Percentiles rank a stretch among this genome's conserved stretches.
Conservation (phyloP, 2,113 vertebrate species). For the Cavia aperea region DNA sequence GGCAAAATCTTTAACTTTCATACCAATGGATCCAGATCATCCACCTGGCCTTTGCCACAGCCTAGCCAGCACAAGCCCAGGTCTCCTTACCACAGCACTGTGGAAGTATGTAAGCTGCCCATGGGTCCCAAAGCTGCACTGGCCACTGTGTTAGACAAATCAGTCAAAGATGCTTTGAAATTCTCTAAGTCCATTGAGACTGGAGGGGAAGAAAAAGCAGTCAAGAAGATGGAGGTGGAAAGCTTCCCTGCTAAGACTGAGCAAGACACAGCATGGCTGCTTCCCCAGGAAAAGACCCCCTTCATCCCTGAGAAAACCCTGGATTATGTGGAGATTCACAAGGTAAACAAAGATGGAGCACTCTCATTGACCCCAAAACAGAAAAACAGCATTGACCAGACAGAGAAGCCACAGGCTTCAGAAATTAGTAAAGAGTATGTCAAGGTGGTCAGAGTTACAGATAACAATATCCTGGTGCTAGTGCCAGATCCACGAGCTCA, state of each 20-base stretch:
- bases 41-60: conserved; percentile 81
- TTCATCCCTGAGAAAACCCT: conserved; percentile 67
- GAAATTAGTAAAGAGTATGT: conserved; percentile 82
- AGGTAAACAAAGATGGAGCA: conserved; percentile 77
- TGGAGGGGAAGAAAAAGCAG: not conserved
- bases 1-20: conserved; percentile 47
- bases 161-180: conserved; percentile 54
- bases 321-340: conserved; percentile 91
- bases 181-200: conserved; percentile 52
- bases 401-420: conserved; percentile 44
- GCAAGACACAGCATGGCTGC: conserved; percentile 47
- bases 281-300: conserved; percentile 55
- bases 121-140: conserved; percentile 12
- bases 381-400: conserved; percentile 55
- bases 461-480: conserved; percentile 81
- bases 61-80: conserved; percentile 60
- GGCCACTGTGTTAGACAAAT: conserved; percentile 51
- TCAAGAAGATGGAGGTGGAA: conserved; percentile 44
- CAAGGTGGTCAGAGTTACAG: conserved; percentile 81
- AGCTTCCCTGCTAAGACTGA: conserved; percentile 48
- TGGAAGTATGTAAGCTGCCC: conserved; percentile 66
- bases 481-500: conserved; percentile 72
- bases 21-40: conserved; percentile 67
- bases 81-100: conserved; percentile 74
- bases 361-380: conserved; percentile 80